A percentile compares a stretch with the other conserved stretches of the same genome.
phyloP scores from a whole-genome alignment of 2,113 vertebrate species.

The Ceratotherium simum region DNA sequence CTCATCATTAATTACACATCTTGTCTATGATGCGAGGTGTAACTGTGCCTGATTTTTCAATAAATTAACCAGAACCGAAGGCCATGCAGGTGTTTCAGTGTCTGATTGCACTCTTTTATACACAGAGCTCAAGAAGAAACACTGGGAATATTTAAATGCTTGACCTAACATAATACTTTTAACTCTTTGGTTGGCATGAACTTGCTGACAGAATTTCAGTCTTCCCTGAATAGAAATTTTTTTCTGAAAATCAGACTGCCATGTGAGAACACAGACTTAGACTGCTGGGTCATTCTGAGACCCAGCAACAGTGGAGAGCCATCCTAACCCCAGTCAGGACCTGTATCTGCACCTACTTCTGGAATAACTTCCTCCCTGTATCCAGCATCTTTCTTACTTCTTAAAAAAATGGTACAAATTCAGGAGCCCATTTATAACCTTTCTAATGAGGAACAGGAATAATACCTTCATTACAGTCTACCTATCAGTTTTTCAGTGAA shows the following conservation, averaged over 20 bases:
- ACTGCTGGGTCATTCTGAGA: neutral
- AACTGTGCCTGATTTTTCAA: slow-evolving; percentile 58
- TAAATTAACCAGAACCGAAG: slow-evolving; percentile 64
- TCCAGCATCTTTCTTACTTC: neutral
- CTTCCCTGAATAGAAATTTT: neutral
- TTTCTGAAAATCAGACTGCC: slow-evolving; percentile 16
- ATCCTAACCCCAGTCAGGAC: neutral
- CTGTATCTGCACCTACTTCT: neutral
- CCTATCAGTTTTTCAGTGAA: neutral
- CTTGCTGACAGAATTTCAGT: slow-evolving; percentile 6
- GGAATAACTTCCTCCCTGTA: neutral
- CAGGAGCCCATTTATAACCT: neutral
- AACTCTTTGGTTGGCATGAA: neutral
- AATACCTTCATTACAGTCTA: neutral
- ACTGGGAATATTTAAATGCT: neutral
- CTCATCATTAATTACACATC: slow-evolving; percentile 63
- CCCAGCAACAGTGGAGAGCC: neutral
- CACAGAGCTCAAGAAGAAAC: slow-evolving; percentile 1
- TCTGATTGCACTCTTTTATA: neutral
- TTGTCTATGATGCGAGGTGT: slow-evolving; percentile 60
- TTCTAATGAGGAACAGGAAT: neutral
- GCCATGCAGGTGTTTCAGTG: slow-evolving; percentile 21
- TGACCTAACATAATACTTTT: neutral
- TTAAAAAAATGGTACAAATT: neutral
- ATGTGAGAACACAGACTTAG: neutral